Evolutionary conservation across 2,113 vertebrate species (phyloP), one percentile per base, ranked within the genome.

Genomic region (Jacana jacana): DNA sequence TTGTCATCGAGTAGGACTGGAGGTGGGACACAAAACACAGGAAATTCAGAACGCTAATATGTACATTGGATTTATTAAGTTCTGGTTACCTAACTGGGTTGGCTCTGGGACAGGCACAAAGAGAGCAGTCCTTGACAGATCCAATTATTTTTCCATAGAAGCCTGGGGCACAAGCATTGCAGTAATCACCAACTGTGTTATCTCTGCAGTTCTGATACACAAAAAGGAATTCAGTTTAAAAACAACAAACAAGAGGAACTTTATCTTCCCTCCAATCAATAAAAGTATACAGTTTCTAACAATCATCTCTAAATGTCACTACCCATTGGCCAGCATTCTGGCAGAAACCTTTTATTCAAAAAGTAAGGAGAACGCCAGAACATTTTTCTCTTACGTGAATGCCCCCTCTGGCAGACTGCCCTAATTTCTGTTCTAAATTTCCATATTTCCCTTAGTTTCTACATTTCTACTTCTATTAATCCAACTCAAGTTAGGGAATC

Each of bases 111-210:
- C 99, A 99, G 75, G 98, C 97, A 91, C 99, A 99, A 2, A 89
- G 97, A n/a, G 98, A 98, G 86, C 99, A 99, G 97, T 99, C 99
- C 2, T 65, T 84, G 54, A 97, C 80, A 7, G 98, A 98, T 57
- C 99, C 99, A 6, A 20, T 97, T 35, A 99, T 98, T 37, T 97
- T 98, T 20, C 99, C 99, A 1, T 99, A 99, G 97, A 98, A 98
- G 61, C 99, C 99, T 1, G 98, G 87, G 52, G 98, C 98, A 93
- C 99, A 99, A 23, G 96, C 30, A 24, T 98, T 91, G 66, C 99
- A 99, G 96, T 97, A 97, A 57, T 97, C 97, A 31, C 99, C 99
- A 20, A 93, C 73, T 17, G 99, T 99, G 96, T 99, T 98, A 93
- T 99, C 98, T 61, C 98, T 97, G 89, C 99, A 99, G 52, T 97